Conservation (phyloP, 2,113 vertebrate genomes). For the Poeciliopsis retropinna region DNA sequence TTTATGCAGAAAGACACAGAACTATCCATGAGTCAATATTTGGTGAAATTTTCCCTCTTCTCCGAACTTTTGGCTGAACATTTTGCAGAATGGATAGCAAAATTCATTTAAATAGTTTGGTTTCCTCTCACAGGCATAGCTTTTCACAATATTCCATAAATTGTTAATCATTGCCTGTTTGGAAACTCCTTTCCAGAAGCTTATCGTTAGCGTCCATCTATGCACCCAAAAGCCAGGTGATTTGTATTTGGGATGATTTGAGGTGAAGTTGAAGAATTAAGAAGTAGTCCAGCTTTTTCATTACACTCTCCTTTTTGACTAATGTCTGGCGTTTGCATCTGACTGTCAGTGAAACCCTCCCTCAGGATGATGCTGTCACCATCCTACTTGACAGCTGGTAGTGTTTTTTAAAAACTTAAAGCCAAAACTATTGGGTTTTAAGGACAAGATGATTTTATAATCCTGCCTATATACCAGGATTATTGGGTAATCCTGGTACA, state of each 20-base stretch:
- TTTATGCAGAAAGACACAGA: neutral
- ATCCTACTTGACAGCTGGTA: neutral
- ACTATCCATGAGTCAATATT: neutral
- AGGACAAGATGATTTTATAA: too few relatives aligned
- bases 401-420: neutral
- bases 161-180: neutral
- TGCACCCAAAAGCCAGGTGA: neutral
- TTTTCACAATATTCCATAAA: neutral
- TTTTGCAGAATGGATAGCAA: neutral
- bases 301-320: too few relatives aligned
- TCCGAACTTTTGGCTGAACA: too few relatives aligned
- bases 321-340: too few relatives aligned
- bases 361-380: neutral
- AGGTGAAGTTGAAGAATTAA: too few relatives aligned
- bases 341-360: neutral
- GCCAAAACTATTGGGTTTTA: neutral
- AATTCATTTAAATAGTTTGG: neutral
- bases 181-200: neutral
- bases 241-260: neutral
- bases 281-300: too few relatives aligned
- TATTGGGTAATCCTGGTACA: neutral
- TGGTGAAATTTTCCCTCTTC: neutral
- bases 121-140: neutral
- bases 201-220: neutral
- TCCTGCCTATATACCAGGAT: too few relatives aligned